phyloP scores from a whole-genome alignment of 2,113 vertebrate genomes.

The Dolichotis patagonum region DNA sequence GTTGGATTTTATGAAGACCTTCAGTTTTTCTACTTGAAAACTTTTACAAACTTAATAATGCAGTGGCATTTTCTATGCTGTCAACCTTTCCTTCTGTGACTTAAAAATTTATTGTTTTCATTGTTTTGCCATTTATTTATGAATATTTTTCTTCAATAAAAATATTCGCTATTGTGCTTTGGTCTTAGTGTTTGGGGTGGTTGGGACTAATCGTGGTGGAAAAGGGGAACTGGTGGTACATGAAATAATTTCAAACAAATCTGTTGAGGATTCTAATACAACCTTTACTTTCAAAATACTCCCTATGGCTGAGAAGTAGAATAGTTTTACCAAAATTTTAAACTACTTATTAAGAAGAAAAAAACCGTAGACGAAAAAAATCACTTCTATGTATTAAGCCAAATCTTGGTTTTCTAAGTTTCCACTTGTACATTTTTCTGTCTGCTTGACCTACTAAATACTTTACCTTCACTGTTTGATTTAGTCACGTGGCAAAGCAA shows the following conservation, averaged over 20 bases:
- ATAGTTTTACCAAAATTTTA: not conserved
- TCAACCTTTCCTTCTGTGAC: slow-evolving; percentile 47
- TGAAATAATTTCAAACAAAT: slow-evolving; percentile 51
- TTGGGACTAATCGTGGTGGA: not conserved
- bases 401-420: slow-evolving; percentile 30
- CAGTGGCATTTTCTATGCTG: slow-evolving; percentile 44
- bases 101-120: slow-evolving; percentile 49
- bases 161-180: slow-evolving; percentile 66
- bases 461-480: not conserved
- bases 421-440: not conserved
- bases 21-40: slow-evolving; percentile 61
- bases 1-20: slow-evolving; percentile 54
- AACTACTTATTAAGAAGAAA: slow-evolving; percentile 29
- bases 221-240: not conserved
- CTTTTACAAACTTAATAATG: slow-evolving; percentile 25
- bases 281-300: not conserved
- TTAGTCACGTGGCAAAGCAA: slow-evolving; percentile 7
- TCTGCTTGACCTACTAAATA: not conserved
- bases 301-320: not conserved
- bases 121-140: slow-evolving; percentile 54
- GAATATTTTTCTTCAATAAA: slow-evolving; percentile 71
- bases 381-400: slow-evolving; percentile 38
- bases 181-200: not conserved
- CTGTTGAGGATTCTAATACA: not conserved
- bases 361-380: slow-evolving; percentile 20